Conservation (phyloP, 2,888 invertebrate species). For the Bembecia ichneumoniformis region DNA sequence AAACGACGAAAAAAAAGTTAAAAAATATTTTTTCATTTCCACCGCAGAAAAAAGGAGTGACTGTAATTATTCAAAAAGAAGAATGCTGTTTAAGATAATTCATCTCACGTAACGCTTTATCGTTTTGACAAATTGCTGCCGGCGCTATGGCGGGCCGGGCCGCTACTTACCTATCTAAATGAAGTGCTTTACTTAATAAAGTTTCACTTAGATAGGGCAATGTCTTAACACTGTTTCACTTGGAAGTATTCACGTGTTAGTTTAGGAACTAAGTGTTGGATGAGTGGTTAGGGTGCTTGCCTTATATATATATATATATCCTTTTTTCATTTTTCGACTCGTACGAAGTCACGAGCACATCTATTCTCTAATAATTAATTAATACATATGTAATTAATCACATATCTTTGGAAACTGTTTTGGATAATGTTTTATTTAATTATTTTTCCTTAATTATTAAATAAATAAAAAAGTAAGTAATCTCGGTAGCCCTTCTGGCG, state of each 20-base stretch:
- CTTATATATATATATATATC: too few relatives aligned
- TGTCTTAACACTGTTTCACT: not conserved
- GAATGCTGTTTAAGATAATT: constrained; percentile 57
- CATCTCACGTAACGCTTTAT: constrained; percentile 57
- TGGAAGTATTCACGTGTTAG: not conserved
- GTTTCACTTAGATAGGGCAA: not conserved
- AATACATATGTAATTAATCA: too few relatives aligned
- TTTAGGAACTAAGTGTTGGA: too few relatives aligned
- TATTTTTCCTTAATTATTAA: too few relatives aligned
- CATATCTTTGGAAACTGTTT: too few relatives aligned
- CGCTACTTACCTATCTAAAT: constrained; percentile 42
- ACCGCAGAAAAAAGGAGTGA: constrained; percentile 22
- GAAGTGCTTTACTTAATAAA: constrained; percentile 4
- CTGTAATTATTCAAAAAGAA: constrained; percentile 61
- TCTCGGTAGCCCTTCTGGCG: too few relatives aligned
- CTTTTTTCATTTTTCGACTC: too few relatives aligned
- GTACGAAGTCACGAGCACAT: too few relatives aligned
- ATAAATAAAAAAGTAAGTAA: too few relatives aligned
- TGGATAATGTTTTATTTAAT: too few relatives aligned
- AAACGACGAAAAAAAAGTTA: not conserved
- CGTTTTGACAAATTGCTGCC: constrained; percentile 57
- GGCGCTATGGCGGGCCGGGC: constrained; percentile 6
- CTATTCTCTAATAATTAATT: too few relatives aligned
- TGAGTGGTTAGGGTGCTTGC: too few relatives aligned
- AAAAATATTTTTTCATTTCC: not conserved